Evolutionary conservation across 2,888 invertebrate species (phyloP).

Genomic region (Yponomeuta evonymella): DNA sequence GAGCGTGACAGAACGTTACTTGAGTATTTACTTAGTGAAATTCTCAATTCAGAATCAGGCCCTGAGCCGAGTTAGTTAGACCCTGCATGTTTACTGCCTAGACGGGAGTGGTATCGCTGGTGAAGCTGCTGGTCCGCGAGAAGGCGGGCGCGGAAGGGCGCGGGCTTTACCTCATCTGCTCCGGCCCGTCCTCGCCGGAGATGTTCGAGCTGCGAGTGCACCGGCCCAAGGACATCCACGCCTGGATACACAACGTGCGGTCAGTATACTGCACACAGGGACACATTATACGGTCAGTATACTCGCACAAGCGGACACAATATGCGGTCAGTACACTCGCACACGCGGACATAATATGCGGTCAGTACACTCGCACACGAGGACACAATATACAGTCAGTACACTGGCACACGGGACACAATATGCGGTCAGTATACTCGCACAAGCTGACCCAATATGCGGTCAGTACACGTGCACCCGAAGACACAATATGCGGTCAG

Average conservation of each 20-base stretch:
- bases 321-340: not conserved
- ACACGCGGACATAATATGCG: slow-evolving; percentile 91
- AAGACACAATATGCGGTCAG: slow-evolving; percentile 76
- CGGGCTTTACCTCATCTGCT: slow-evolving; percentile 94
- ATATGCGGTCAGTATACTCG: not conserved
- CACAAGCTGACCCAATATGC: slow-evolving; percentile 56
- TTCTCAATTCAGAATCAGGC: no score
- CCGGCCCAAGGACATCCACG: slow-evolving; percentile 90
- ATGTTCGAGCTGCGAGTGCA: slow-evolving; percentile 96
- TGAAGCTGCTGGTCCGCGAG: slow-evolving; percentile 93
- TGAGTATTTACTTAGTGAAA: no score
- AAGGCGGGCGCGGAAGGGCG: slow-evolving; percentile 94
- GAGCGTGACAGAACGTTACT: no score
- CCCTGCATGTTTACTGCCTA: slow-evolving; percentile 37
- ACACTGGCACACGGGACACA: not conserved
- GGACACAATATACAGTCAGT: not conserved
- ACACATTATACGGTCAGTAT: not conserved
- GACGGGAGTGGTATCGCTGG: slow-evolving; percentile 95
- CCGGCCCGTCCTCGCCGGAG: slow-evolving; percentile 93
- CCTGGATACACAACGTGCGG: slow-evolving; percentile 93
- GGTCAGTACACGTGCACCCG: slow-evolving; percentile 52
- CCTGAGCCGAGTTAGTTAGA: no score
- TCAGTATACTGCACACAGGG: slow-evolving; percentile 32
- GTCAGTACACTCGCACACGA: slow-evolving; percentile 37
- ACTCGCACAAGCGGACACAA: not conserved